Evolutionary conservation across 1,140 invertebrate species (phyloP).

Genomic region (Macrotrachela quadricornifera): DNA sequence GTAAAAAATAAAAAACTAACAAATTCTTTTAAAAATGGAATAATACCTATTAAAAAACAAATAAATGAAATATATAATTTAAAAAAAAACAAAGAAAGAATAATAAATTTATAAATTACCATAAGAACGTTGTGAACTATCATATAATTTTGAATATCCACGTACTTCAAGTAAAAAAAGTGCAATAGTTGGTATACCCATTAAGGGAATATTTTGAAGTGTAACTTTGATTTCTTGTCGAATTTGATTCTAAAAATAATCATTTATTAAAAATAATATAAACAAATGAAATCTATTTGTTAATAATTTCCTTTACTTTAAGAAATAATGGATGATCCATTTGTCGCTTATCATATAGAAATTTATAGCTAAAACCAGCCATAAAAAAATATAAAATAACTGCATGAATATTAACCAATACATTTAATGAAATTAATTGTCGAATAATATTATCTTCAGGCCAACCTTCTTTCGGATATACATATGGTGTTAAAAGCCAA

Average conservation of each 20-base stretch:
- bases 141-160: slow-evolving; percentile 31
- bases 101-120: slow-evolving; percentile 14
- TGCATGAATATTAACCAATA: slow-evolving; percentile 25
- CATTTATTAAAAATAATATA: too few relatives aligned
- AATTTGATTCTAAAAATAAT: slow-evolving; percentile 27
- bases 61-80: background rate
- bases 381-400: slow-evolving; percentile 27
- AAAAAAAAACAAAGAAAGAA: too few relatives aligned
- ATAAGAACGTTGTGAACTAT: slow-evolving; percentile 20
- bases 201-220: slow-evolving; percentile 24
- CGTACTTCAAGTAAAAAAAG: slow-evolving; percentile 30
- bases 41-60: slow-evolving; percentile 17
- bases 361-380: slow-evolving; percentile 24
- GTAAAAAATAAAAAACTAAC: slow-evolving; percentile 34
- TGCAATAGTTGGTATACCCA: slow-evolving; percentile 25
- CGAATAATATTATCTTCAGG: slow-evolving; percentile 17
- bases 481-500: slow-evolving; percentile 28
- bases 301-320: too few relatives aligned
- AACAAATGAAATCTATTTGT: too few relatives aligned
- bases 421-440: slow-evolving; percentile 25
- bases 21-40: slow-evolving; percentile 15
- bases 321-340: slow-evolving; percentile 22
- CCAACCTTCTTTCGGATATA: slow-evolving; percentile 23
- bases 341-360: slow-evolving; percentile 28
- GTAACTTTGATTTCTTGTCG: slow-evolving; percentile 26